Evolutionary conservation across 2,113 vertebrate species (phyloP), one percentile per base, ranked within the genome.

Genomic region (Rhabdomys dilectus): DNA sequence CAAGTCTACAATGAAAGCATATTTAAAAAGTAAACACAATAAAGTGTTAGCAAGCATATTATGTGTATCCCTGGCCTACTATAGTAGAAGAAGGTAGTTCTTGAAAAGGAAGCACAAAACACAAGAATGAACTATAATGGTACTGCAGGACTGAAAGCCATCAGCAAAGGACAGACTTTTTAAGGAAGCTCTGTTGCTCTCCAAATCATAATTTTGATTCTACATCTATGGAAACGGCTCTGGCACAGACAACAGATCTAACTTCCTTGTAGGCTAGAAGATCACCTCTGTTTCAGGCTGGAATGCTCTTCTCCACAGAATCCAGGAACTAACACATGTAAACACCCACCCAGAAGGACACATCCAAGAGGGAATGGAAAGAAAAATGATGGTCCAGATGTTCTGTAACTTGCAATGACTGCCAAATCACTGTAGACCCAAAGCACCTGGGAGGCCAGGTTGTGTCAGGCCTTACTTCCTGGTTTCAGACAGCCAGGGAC

Each of bases 371-470:
- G 75, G 64, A 98, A 97, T 62, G 75, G 95, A 96, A 97, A 96
- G 96, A 97, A 97, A 98, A 97, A 97, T 96, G 98, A 98, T 96
- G 96, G 96, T 88, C 94, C 98, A 98, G 98, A 98, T 98, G 97
- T 97, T 97, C 93, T 94, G 56, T 88, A 95, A 95, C 89, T 97
- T 91, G 89, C 45, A 97, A 88, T 48, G 86, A 97, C 95, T 98
- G 93, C 92, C 64, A 88, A 96, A 97, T 96, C 96, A 42, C 78
- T 91, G 94, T 42, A 93, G 90, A 96, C 95, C 56, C 88, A 3
- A 80, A 97, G 96, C 91, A 98, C 92, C 97, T 96, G 95, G 91
- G 36, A 60, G 73, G 96, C 93, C 95, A 31, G 88, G 56, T 92
- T 94, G 68, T 53, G 7, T 87, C 75, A 96, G 76, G 96, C 93